These are phyloP conservation scores for Shinisaurus crocodilurus DNA, from an alignment of 2,113 vertebrate genomes.

Conservation along the genomic window DNA sequence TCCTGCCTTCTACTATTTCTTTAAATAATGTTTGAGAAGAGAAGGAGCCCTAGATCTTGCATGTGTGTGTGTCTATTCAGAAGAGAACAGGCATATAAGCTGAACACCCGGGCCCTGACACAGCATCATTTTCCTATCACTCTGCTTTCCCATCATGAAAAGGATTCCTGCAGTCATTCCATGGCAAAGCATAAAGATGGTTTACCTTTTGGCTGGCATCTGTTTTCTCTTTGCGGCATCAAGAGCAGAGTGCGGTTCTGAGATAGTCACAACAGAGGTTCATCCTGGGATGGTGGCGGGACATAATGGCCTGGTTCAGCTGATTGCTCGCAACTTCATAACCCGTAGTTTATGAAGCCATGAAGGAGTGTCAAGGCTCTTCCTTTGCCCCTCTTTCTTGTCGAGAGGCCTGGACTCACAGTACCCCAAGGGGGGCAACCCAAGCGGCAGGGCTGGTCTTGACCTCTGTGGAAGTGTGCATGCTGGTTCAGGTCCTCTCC, in stretches of 20 bases:
- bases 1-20: conserved; percentile 5
- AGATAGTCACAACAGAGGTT: background rate
- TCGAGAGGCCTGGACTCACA: too few relatives aligned
- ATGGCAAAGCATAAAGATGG: background rate
- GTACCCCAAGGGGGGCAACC: too few relatives aligned
- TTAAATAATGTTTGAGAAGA: background rate
- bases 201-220: background rate
- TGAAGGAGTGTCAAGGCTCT: too few relatives aligned
- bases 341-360: too few relatives aligned
- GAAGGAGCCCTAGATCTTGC: background rate
- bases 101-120: conserved; percentile 17
- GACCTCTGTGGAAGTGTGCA: too few relatives aligned
- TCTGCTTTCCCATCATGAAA: background rate
- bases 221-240: background rate
- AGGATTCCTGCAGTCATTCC: background rate
- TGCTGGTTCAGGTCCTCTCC: too few relatives aligned
- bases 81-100: background rate
- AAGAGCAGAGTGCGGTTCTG: background rate
- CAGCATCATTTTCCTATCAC: background rate
- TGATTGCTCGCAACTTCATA: too few relatives aligned
- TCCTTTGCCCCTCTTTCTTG: too few relatives aligned
- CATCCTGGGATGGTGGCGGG: background rate
- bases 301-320: background rate
- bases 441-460: too few relatives aligned
- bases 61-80: background rate